Percentiles rank a stretch among this genome's conserved stretches.
Evolutionary conservation across 1,140 invertebrate genomes (phyloP).

Genomic region (Drosophila aff.): DNA sequence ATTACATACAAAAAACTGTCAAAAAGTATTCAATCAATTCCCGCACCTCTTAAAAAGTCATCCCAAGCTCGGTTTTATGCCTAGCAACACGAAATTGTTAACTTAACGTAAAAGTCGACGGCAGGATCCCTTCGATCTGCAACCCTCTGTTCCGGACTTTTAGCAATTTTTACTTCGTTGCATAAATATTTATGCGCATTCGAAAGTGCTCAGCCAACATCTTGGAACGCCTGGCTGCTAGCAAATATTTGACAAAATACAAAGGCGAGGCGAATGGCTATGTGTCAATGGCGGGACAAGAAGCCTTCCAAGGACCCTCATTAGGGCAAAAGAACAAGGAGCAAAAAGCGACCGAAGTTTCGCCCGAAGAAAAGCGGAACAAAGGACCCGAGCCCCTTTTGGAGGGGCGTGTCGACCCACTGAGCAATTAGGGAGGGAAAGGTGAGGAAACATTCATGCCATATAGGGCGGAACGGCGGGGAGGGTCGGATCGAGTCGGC

Average conservation of each 20-base stretch:
- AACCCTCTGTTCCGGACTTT: slow-evolving; percentile 39
- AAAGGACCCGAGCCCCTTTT: slow-evolving; percentile 41
- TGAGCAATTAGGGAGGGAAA: slow-evolving; percentile 64
- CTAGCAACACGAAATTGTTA: slow-evolving; percentile 1
- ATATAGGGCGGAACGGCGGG: slow-evolving; percentile 18
- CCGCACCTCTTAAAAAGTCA: slow-evolving; percentile 8
- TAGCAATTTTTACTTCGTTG: slow-evolving; percentile 73
- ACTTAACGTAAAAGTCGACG: not conserved
- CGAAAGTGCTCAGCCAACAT: slow-evolving; percentile 58
- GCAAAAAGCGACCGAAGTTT: slow-evolving; percentile 30
- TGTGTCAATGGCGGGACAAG: slow-evolving; percentile 76
- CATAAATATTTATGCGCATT: slow-evolving; percentile 81
- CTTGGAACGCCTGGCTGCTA: slow-evolving; percentile 38
- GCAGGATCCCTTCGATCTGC: not conserved
- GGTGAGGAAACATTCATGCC: slow-evolving; percentile 9
- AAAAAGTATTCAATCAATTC: slow-evolving; percentile 6
- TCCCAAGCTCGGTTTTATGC: slow-evolving; percentile 7
- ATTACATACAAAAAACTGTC: slow-evolving; percentile 6
- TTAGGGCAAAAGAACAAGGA: slow-evolving; percentile 76
- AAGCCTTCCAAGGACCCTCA: slow-evolving; percentile 66
- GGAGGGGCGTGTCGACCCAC: slow-evolving; percentile 69
- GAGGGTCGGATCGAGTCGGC: slow-evolving; percentile 18
- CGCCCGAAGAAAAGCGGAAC: slow-evolving; percentile 52
- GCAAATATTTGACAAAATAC: slow-evolving; percentile 75
- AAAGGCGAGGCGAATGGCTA: slow-evolving; percentile 43